Base-by-base conservation (phyloP, 2,888 invertebrate genomes). In the Lepidocyrtinus sp. region DNA sequence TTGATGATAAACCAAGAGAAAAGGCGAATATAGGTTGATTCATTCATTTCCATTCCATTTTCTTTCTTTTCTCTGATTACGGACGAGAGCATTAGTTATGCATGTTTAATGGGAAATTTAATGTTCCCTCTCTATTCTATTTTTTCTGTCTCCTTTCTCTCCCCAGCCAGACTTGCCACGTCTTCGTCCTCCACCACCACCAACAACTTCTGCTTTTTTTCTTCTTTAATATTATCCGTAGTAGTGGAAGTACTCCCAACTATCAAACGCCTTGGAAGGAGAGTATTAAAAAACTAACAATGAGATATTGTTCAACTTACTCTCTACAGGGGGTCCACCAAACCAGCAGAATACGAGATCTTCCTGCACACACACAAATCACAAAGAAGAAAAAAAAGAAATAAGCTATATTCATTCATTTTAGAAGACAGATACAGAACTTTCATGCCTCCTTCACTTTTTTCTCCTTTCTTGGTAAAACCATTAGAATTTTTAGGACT, bases 321-420 rank as follows among this genome's bases (percentile, higher is more conserved):
- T 15, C 75, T 55, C 72, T 21, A 72, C 70, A 72, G 65, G 77
- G 45, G 77, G 77, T 77, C 77, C 77, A 67, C 22, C 21, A 12
- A 36, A 36, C 22, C 62, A 21, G 55, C 65, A 74, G 63, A 36
- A 5, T 36, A 12, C 5, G 36, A 36, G 12, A 12, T 71, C 67
- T 77, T 71, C 77, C 59, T 77, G 65, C 72, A 70, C 70, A n/a
- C n/a, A 72, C 77, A 77, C 77, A 77, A 77, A 78, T 78, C 78
- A 78, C 72, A 71, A 36, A 78, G 71, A 71, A 71, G 24, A 74
- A 67, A 71, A 7, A 36, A 36, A 36, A 76, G 62, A 78, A 73
- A 73, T 62, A 61, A 72, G 55, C 25, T 45, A 50, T 50, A 63
- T 65, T 71, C 77, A 67, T 72, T 71, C 26, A 36, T 36, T 36